These are phyloP conservation scores for Ciconia stormi DNA, from an alignment of 2,113 vertebrate genomes.

Conservation along the genomic window DNA sequence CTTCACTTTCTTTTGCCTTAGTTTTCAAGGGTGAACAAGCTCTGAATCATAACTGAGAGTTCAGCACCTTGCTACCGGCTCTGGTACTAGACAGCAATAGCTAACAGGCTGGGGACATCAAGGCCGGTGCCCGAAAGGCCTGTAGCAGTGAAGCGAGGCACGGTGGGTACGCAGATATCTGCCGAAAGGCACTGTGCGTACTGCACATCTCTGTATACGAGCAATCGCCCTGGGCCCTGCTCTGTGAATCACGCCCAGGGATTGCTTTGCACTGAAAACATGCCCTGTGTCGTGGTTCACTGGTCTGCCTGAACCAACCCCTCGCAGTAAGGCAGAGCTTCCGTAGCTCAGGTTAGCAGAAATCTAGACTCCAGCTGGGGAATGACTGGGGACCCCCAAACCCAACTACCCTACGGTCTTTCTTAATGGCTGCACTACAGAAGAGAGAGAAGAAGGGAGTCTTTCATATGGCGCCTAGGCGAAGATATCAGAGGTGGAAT, in stretches of 20 bases:
- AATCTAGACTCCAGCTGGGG: background rate
- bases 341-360: background rate
- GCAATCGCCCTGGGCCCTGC: background rate
- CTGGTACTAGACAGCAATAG: no score
- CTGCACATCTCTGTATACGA: background rate
- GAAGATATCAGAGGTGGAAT: slow-evolving; percentile 88
- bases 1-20: background rate
- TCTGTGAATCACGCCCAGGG: background rate
- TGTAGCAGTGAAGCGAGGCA: background rate
- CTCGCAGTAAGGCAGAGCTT: background rate
- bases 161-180: background rate
- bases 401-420: background rate
- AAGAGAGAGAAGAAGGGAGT: background rate
- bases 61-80: no score
- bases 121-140: background rate
- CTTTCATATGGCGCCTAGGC: background rate
- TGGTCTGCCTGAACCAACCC: background rate
- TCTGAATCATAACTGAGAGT: background rate
- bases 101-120: no score
- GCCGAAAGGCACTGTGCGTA: background rate
- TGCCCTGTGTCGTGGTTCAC: background rate
- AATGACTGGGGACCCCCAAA: background rate
- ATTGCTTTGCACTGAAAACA: background rate
- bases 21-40: background rate
- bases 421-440: background rate